phyloP scores from a whole-genome alignment of 1,140 invertebrate species.

The Pogonognathellus flavescens region DNA sequence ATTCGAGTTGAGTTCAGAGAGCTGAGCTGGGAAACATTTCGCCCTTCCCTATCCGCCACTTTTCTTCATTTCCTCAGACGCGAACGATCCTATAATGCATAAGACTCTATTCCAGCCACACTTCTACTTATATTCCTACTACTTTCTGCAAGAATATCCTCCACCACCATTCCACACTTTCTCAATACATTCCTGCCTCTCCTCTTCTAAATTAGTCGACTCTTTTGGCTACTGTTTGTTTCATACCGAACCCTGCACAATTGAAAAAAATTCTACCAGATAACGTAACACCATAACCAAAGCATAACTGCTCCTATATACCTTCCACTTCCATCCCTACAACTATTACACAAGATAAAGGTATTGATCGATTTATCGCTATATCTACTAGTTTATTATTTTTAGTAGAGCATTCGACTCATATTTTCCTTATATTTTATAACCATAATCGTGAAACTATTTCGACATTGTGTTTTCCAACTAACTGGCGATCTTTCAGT shows the following conservation, averaged over 20 bases:
- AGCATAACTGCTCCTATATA: no score
- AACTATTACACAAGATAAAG: no score
- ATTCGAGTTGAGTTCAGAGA: conserved; percentile 27
- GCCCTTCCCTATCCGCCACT: conserved; percentile 56
- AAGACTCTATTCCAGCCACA: conserved; percentile 44
- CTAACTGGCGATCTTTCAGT: no score
- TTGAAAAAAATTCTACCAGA: not conserved
- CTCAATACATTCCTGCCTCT: not conserved
- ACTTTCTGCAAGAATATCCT: not conserved
- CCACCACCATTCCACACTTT: not conserved
- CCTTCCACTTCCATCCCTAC: no score
- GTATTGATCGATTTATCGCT: no score
- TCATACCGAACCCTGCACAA: not conserved
- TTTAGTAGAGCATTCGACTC: no score
- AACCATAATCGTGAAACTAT: no score
- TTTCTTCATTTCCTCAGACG: conserved; percentile 60
- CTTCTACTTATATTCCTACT: conserved; percentile 29
- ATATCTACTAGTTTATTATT: no score
- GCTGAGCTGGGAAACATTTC: conserved; percentile 52
- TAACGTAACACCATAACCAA: not conserved
- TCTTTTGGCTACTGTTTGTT: not conserved
- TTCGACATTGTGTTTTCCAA: no score
- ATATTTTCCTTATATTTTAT: no score
- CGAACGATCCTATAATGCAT: conserved; percentile 39
- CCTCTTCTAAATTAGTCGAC: not conserved